Percentiles rank a stretch among this genome's conserved stretches.
Evolutionary conservation across 2,113 vertebrate species (phyloP).

Genomic region (Rattus norvegicus): DNA sequence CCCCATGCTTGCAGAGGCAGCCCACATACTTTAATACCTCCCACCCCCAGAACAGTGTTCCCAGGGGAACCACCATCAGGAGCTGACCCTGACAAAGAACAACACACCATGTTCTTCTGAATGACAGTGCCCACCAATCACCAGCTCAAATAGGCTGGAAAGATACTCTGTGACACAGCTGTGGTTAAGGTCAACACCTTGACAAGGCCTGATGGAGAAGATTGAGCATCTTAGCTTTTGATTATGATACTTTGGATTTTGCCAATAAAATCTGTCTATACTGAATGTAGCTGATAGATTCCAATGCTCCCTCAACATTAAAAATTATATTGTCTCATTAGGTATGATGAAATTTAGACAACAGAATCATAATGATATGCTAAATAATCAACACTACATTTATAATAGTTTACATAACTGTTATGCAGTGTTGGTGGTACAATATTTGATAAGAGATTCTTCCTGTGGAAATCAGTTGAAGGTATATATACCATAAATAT

Average conservation of each 20-base stretch:
- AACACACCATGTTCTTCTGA: background rate
- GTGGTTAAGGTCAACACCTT: background rate
- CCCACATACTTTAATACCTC: no score
- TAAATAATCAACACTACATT: background rate
- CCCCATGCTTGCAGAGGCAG: background rate
- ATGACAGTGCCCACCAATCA: background rate
- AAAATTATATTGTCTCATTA: background rate
- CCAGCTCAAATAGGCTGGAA: no score
- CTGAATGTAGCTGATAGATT: no score
- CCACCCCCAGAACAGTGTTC: background rate
- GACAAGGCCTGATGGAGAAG: background rate
- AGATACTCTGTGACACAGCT: background rate
- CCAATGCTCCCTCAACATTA: background rate
- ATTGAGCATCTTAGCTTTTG: background rate
- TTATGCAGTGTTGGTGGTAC: background rate
- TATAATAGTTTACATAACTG: background rate
- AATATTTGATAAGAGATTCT: background rate
- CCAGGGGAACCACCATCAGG: background rate
- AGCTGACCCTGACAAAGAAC: background rate
- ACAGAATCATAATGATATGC: background rate
- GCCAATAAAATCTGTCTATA: background rate
- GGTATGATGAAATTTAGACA: background rate
- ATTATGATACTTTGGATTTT: background rate
- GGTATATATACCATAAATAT: background rate
- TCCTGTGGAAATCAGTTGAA: background rate